Conservation (phyloP, 35 echinoderm and acorn worm species). For the Stichopus chloronotus region DNA sequence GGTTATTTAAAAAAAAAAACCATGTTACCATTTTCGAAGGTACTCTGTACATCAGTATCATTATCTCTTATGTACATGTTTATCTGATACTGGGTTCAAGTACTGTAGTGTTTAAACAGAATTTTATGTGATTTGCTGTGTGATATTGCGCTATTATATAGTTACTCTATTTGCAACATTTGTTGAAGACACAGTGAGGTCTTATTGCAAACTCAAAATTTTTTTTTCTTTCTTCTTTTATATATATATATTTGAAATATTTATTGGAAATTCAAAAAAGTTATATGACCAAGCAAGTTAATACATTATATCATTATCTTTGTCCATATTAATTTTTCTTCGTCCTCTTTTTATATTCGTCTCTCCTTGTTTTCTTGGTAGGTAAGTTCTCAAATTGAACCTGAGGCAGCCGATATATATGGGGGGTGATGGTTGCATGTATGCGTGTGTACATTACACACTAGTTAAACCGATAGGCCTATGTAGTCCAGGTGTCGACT, state of each 20-base stretch:
- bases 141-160: background rate
- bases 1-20: too few species aligned
- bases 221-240: background rate
- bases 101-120: background rate
- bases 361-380: too few species aligned
- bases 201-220: background rate
- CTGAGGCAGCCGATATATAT: too few species aligned
- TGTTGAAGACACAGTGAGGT: background rate
- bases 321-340: background rate
- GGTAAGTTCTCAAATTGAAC: too few species aligned
- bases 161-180: background rate
- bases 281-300: conserved; percentile 1
- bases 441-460: too few species aligned
- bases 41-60: too few species aligned
- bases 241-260: background rate
- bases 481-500: too few species aligned
- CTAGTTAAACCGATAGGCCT: too few species aligned
- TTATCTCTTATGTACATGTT: too few species aligned
- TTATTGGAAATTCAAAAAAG: background rate
- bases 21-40: too few species aligned
- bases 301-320: background rate
- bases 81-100: too few species aligned
- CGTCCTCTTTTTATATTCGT: background rate
- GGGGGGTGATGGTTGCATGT: too few species aligned
- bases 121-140: background rate